A percentile compares a stretch with the other conserved stretches of the same genome.
phyloP scores from a whole-genome alignment of 1,140 invertebrate species.

The Chrysoperla carnea region DNA sequence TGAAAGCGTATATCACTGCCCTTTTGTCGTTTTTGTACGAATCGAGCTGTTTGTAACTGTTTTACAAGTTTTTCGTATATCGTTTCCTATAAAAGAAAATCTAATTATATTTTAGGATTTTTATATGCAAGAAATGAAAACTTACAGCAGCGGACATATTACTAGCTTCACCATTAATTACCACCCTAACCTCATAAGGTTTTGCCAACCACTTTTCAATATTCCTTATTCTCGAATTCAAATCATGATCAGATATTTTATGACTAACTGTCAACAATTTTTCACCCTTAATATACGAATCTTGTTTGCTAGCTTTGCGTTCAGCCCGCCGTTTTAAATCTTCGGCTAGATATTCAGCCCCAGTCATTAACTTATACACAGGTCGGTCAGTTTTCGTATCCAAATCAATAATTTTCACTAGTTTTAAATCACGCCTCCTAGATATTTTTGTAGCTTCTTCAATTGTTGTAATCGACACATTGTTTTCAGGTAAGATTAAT shows the following conservation, averaged over 20 bases:
- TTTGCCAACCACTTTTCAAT: slow-evolving; percentile 41
- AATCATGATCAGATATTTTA: slow-evolving; percentile 42
- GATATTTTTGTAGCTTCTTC: slow-evolving; percentile 41
- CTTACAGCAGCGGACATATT: slow-evolving; percentile 27
- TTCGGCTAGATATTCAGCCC: slow-evolving; percentile 17
- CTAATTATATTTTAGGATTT: slow-evolving; percentile 2
- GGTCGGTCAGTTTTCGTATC: slow-evolving; percentile 39
- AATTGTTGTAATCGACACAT: slow-evolving; percentile 15
- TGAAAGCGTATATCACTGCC: slow-evolving; percentile 34
- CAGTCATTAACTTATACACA: slow-evolving; percentile 35
- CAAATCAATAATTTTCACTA: slow-evolving; percentile 40
- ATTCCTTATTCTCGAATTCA: slow-evolving; percentile 37
- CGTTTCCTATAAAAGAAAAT: slow-evolving; percentile 27
- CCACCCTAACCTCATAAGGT: slow-evolving; percentile 35
- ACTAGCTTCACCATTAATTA: slow-evolving; percentile 29
- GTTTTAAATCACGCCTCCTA: slow-evolving; percentile 36
- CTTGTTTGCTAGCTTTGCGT: slow-evolving; percentile 11
- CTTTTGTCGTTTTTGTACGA: slow-evolving; percentile 37
- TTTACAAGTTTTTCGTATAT: slow-evolving; percentile 31
- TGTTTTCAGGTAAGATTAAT: slow-evolving; percentile 9
- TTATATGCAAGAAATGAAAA: too few relatives aligned
- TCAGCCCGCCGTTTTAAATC: slow-evolving; percentile 19
- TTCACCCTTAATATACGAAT: slow-evolving; percentile 24
- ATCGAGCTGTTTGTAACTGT: slow-evolving; percentile 21
- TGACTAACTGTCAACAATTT: slow-evolving; percentile 38